A percentile compares a stretch with the other conserved stretches of the same genome.
These are phyloP conservation scores for Mycteria americana DNA, from an alignment of 2,797 vertebrate genomes.

Conservation along the genomic window DNA sequence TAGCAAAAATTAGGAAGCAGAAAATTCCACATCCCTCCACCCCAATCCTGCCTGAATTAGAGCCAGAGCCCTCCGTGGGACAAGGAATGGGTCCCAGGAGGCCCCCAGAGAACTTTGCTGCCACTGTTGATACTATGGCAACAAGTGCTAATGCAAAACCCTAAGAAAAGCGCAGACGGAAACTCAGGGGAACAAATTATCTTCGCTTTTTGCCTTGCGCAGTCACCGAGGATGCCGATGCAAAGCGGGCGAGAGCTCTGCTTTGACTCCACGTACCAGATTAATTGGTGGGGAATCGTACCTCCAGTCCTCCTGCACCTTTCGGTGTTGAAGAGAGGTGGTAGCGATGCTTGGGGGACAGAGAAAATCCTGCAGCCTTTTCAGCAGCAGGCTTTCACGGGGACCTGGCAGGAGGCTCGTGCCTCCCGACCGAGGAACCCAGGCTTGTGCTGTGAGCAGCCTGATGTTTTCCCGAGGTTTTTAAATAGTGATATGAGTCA, in stretches of 20 bases:
- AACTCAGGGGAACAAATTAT: background rate
- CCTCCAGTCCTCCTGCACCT: background rate
- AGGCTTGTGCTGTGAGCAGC: background rate
- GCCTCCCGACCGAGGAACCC: background rate
- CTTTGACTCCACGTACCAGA: fast-evolving
- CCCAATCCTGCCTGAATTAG: background rate
- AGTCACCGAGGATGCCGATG: fast-evolving
- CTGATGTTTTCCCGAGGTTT: background rate
- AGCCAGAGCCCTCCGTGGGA: background rate
- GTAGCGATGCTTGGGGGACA: fast-evolving
- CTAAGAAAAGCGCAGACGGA: background rate
- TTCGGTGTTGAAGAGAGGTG: fast-evolving
- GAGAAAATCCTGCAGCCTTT: background rate
- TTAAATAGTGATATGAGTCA: constrained; percentile 60
- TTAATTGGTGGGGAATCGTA: fast-evolving
- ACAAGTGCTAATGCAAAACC: background rate
- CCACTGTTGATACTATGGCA: background rate
- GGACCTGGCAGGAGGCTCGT: background rate
- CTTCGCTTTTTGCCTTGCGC: background rate
- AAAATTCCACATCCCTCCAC: background rate
- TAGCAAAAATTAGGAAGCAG: background rate
- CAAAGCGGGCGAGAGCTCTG: background rate
- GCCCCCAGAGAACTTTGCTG: background rate
- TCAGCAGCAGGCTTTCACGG: background rate
- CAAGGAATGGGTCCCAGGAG: background rate